Evolutionary conservation across 2,113 vertebrate genomes (phyloP).

Genomic region (Steatornis caripensis): DNA sequence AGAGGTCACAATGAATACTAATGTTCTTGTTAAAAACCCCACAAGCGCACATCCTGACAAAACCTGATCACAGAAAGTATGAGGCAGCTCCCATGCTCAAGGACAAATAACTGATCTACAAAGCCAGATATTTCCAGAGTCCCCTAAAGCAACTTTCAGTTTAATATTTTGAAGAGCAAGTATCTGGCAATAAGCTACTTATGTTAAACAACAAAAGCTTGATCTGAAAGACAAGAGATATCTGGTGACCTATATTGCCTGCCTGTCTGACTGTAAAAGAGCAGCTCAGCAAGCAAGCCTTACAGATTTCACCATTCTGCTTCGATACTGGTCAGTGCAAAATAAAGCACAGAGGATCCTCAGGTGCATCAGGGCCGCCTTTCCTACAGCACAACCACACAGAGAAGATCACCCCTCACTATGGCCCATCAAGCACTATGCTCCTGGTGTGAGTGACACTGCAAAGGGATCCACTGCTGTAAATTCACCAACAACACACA

Average conservation of each 20-base stretch:
- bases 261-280: not conserved
- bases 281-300: not conserved
- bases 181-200: not conserved
- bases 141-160: not conserved
- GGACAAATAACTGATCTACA: not conserved
- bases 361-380: not conserved
- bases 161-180: not conserved
- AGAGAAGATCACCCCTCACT: fast-evolving
- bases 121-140: not conserved
- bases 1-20: conserved; percentile 4
- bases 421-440: fast-evolving
- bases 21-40: not conserved
- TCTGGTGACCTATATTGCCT: not conserved
- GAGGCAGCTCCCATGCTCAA: not conserved
- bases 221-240: not conserved
- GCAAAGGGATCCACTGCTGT: not conserved
- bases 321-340: not conserved
- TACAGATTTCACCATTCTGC: not conserved
- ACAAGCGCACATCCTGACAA: not conserved
- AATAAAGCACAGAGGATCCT: not conserved
- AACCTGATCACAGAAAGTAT: not conserved
- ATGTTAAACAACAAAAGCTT: not conserved
- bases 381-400: not conserved
- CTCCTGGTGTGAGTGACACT: not conserved
- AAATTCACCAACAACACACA: not conserved